Base-by-base conservation (phyloP, 2,888 invertebrate species). In the Ashinkailepas kermadecensis region DNA sequence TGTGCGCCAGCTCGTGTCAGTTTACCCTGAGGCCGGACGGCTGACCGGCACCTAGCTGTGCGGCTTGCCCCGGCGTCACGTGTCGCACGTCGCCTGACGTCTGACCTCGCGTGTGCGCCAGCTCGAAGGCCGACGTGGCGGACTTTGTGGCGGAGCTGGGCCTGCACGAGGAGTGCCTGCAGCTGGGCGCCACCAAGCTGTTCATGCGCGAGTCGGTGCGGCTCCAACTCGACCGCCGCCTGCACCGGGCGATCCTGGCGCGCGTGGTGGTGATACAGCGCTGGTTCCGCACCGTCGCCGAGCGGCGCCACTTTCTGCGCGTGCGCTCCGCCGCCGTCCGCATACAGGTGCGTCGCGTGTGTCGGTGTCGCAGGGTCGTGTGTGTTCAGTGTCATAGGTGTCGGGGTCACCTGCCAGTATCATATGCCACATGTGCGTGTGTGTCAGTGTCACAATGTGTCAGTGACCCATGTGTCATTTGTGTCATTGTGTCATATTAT, bases 191-290 rank as follows among this genome's bases (percentile, higher is more conserved):
- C 82, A 94, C 93, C 25, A 97, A 97, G 89, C 94, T 97, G 84
- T 97, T 97, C 87, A 91, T 97, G 89, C 91, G 97, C 70, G 97
- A 97, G 87, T 94, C 95, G 58, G 96, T 97, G 88, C 97, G 97
- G 88, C 92, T 95, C 85, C 94, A 95, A 87, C 89, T 97, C 84
- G 97, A 98, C 87, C 94, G 95, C 86, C 92, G 94, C 85, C 90
- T 98, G 81, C 97, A 98, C 88, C 94, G 95, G 87, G 95, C 95
- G 87, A 96, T 97, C 85, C 95, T 97, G 91, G 93, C 94, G 81
- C 93, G 95, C 85, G 97, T 97, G 86, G 93, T 95, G 84, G 92
- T 93, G 23, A 93, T 98, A 85, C 97, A 98, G 88, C 89, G 95
- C 84, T 96, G 96, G 96, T 94, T 95, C 88, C 90, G 95, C 67